Base-by-base conservation (phyloP, 2,113 vertebrate species). In the Perca flavescens region DNA sequence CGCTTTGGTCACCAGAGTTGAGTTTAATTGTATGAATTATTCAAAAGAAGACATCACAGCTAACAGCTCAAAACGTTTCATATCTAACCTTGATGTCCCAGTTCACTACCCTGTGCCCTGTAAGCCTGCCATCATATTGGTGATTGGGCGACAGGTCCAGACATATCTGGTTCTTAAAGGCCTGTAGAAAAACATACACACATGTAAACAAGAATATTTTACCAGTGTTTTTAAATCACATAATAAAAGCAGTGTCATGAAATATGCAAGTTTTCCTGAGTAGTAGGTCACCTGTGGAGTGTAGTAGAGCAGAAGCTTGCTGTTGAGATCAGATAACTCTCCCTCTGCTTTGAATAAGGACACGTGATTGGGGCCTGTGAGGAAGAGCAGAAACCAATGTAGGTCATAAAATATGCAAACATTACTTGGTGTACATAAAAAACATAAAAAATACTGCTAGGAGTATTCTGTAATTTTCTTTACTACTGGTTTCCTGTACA, bases 101-200 rank as follows among this genome's bases (percentile, higher is more conserved):
- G 83, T 97, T 99, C 86, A 97, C 96, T 34, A 99, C 97, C 31
- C 95, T 94, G 91, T 99, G 97, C 7, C 98, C 98, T 0, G 98
- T 99, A 83, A 99, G 94, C 65, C 98, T 96, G 79, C 98, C 98
- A 0, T 99, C 97, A 69, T 98, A 95, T 21, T 91, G 65, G 0
- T 97, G 97, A 87, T 96, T 95, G 16, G 97, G 97, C 16, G 98
- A 97, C 52, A 99, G 95, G 88, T 99, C 98, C 92, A 97, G 86
- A 88, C 98, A 99, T 91, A 98, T 99, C 89, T 99, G 98, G 88
- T 94, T 97, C 93, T 96, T 97, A 88, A 97, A 99, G 71, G 98
- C 98, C 98, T 99, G 77, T 36, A 77, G 66, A 61, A 79, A 34
- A 15, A 56, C 14, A 71, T 8, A 82, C 9, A 62, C 13, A 80